Evolutionary conservation across 2,888 invertebrate genomes (phyloP).

Genomic region (Tenthredo livida): DNA sequence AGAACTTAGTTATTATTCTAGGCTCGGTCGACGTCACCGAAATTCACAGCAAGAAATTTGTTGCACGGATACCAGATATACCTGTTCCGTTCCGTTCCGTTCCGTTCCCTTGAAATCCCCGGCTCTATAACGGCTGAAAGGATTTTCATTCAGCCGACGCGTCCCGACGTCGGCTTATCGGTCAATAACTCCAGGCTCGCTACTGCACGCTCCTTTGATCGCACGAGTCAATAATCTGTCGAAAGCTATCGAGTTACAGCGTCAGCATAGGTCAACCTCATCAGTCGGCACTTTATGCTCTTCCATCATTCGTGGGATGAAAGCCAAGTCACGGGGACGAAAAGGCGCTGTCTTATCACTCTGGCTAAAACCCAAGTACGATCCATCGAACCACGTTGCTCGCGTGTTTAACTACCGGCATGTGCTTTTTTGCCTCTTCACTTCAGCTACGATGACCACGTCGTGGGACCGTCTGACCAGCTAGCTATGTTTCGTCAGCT

Average conservation of each 20-base stretch:
- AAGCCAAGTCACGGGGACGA: not conserved
- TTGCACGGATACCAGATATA: not conserved
- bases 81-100: not conserved
- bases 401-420: not conserved
- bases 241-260: slow-evolving; percentile 1
- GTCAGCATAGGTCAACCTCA: not conserved
- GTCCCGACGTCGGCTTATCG: slow-evolving; percentile 7
- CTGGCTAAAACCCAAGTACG: not conserved
- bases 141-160: not conserved
- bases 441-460: not conserved
- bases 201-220: slow-evolving; percentile 36
- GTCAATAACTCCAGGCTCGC: slow-evolving; percentile 19
- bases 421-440: not conserved
- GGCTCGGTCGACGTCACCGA: not conserved
- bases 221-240: slow-evolving; percentile 26
- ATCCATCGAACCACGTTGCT: not conserved
- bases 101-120: not conserved
- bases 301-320: not conserved
- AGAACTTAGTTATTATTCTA: not conserved
- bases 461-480: not conserved
- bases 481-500: slow-evolving; percentile 8
- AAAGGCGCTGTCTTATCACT: not conserved
- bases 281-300: not conserved
- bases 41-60: not conserved
- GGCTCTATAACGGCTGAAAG: not conserved